Percentiles rank a stretch among this genome's conserved stretches.
Conservation (phyloP, 2,888 invertebrate species). For the Ernsta delagoae region DNA sequence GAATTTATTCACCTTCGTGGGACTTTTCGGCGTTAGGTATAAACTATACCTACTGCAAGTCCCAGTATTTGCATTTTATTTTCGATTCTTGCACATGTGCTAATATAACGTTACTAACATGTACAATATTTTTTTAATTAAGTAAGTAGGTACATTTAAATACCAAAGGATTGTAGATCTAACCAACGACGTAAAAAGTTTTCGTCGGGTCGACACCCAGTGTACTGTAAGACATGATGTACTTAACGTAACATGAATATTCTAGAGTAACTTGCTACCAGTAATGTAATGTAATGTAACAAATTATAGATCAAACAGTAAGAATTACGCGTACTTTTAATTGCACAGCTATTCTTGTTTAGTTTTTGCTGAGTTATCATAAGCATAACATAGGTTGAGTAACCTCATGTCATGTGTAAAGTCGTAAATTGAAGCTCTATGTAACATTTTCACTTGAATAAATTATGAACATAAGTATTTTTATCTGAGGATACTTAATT, state of each 20-base stretch:
- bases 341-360: conserved; percentile 2
- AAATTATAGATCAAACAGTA: conserved; percentile 27
- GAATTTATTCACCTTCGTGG: too few relatives aligned
- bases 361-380: conserved; percentile 24
- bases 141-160: too few relatives aligned
- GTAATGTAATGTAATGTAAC: conserved; percentile 3
- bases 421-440: conserved; percentile 25
- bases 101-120: too few relatives aligned
- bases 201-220: too few relatives aligned
- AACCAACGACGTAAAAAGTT: too few relatives aligned
- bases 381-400: conserved; percentile 27
- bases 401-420: conserved; percentile 15
- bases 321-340: conserved; percentile 18
- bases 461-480: background rate
- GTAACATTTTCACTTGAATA: conserved; percentile 29
- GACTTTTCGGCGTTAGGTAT: too few relatives aligned
- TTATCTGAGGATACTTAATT: conserved; percentile 5
- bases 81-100: too few relatives aligned
- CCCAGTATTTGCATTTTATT: too few relatives aligned
- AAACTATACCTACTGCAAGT: too few relatives aligned
- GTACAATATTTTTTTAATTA: too few relatives aligned
- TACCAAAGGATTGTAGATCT: too few relatives aligned
- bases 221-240: background rate
- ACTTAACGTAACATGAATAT: conserved; percentile 15
- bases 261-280: background rate